Percentiles rank a stretch among this genome's conserved stretches.
These are phyloP conservation scores for Loripinus fragilis DNA, from an alignment of 2,888 invertebrate genomes.

Conservation along the genomic window DNA sequence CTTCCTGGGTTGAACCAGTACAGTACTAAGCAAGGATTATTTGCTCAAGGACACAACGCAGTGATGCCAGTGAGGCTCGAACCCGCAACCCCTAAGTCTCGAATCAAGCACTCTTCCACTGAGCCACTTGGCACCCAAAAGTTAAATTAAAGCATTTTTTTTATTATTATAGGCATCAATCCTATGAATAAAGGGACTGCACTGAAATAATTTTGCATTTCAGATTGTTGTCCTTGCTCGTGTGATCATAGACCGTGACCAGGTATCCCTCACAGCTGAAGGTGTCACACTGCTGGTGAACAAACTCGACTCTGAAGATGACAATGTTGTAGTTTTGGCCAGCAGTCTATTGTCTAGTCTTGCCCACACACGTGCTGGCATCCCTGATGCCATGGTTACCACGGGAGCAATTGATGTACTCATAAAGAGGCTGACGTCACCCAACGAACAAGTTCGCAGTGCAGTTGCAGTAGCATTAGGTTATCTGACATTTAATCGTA, in stretches of 20 bases:
- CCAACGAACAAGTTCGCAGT: slow-evolving; percentile 77
- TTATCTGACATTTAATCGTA: slow-evolving; percentile 82
- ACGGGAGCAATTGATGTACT: slow-evolving; percentile 80
- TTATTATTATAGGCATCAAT: no score
- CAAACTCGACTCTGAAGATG: slow-evolving; percentile 76
- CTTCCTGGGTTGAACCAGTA: no score
- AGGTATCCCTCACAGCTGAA: slow-evolving; percentile 81
- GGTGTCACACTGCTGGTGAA: slow-evolving; percentile 80
- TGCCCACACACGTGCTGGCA: slow-evolving; percentile 83
- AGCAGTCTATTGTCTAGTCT: slow-evolving; percentile 81
- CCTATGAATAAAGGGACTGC: no score
- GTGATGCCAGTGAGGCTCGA: no score
- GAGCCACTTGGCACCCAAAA: no score
- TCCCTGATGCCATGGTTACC: slow-evolving; percentile 83
- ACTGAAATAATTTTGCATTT: no score
- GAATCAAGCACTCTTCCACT: no score
- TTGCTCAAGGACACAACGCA: no score
- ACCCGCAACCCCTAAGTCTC: no score
- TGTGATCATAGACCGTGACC: slow-evolving; percentile 81
- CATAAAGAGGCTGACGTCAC: slow-evolving; percentile 74
- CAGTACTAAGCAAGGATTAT: no score
- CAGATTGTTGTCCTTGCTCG: slow-evolving; percentile 82
- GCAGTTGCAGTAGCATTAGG: slow-evolving; percentile 82
- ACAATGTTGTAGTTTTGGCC: slow-evolving; percentile 80
- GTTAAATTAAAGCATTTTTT: no score